phyloP scores from a whole-genome alignment of 2,888 invertebrate genomes.

The Lomographa bimaculata region DNA sequence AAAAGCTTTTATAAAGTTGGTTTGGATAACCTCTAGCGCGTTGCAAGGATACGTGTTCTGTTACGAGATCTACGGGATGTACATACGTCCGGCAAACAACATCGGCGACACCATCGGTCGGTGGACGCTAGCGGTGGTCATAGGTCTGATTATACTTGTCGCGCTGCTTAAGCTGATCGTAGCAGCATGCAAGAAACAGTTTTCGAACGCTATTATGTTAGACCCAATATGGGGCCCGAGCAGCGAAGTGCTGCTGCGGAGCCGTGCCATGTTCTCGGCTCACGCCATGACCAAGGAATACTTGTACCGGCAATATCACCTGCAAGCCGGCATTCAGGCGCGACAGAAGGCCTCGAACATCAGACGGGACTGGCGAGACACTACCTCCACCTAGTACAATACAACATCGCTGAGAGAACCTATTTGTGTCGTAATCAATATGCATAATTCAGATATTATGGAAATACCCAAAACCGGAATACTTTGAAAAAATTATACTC shows the following conservation, averaged over 20 bases:
- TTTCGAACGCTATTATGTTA: slow-evolving; percentile 40
- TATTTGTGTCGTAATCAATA: background rate
- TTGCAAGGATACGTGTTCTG: slow-evolving; percentile 47
- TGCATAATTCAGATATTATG: slow-evolving; percentile 7
- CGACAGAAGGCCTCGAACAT: slow-evolving; percentile 58
- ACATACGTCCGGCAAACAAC: background rate
- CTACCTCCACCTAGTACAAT: no score
- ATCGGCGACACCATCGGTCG: slow-evolving; percentile 29
- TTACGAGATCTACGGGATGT: slow-evolving; percentile 35
- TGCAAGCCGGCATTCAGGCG: slow-evolving; percentile 65
- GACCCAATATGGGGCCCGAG: slow-evolving; percentile 66
- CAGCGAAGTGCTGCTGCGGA: slow-evolving; percentile 58
- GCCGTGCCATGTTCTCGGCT: slow-evolving; percentile 74
- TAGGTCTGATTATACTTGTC: slow-evolving; percentile 20
- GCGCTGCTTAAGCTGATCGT: slow-evolving; percentile 38
- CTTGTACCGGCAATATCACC: slow-evolving; percentile 73
- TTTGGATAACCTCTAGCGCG: slow-evolving; percentile 49
- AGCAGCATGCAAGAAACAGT: slow-evolving; percentile 41
- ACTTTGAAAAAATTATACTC: slow-evolving; percentile 7
- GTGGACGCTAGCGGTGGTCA: slow-evolving; percentile 30
- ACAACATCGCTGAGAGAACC: no score
- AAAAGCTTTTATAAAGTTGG: slow-evolving; percentile 50
- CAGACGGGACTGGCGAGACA: no score
- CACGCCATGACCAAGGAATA: slow-evolving; percentile 81
- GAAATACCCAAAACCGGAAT: slow-evolving; percentile 10